Evolutionary conservation across 2,113 vertebrate genomes (phyloP), one percentile per base, ranked within the genome.

Genomic region (Dasyornis broadbenti): DNA sequence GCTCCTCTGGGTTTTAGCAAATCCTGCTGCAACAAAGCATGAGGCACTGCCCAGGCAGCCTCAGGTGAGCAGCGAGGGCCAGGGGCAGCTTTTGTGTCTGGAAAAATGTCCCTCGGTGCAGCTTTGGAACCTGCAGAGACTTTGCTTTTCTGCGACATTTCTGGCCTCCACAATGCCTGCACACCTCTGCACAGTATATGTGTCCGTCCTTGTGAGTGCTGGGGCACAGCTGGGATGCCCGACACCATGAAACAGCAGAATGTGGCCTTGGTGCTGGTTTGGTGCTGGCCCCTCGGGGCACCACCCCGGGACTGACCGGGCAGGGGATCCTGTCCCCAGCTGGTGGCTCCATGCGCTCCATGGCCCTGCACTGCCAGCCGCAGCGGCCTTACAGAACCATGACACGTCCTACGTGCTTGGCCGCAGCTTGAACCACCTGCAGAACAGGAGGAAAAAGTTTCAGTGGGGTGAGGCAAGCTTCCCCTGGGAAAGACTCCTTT

Each of bases 201-300:
- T 17, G 2, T 3, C 2, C 26, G 54, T 23, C 35, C 50, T 24
- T 15, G 44, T 6, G 27, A 26, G 16, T 1, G 4, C 30, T 0
- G 3, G 16, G 66, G 40, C 60, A 44, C n/a, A 30, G 60, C 17
- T 59, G 52, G 39, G 59, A 28, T 59, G 24, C 24, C 2, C 0
- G 1, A 31, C 2, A 6, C 57, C 6, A 17, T 8, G 21, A 6
- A 77, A 49, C 24, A 40, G 53, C 18, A 4, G 28, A 28, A 19
- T 4, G 2, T 7, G 49, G 28, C 35, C 40, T 24, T 19, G 52
- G 15, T 2, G 18, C 23, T 15, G 12, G 24, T 1, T 18, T 22
- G 11, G 33, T 10, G 22, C 9, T 4, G 60, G 13, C 13, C 8
- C 26, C 30, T 23, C 6, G 2, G 57, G 37, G 20, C 8, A 12